Evolutionary conservation across 2,888 invertebrate genomes (phyloP), one percentile per base, ranked within the genome.

Genomic region (Nyleta sp.): DNA sequence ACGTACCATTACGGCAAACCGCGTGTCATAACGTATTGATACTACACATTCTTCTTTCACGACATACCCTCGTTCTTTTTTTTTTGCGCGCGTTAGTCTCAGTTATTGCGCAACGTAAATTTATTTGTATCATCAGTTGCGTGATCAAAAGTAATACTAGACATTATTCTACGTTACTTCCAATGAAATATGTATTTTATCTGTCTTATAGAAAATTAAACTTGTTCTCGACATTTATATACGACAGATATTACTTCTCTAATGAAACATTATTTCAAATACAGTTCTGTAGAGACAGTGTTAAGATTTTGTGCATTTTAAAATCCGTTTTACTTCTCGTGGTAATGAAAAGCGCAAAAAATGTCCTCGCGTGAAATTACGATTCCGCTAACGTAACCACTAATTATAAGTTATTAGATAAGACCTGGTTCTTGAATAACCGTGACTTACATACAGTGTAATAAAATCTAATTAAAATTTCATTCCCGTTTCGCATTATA

Each of bases 111-210:
- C 57, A 40, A 48, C 42, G 42, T 42, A 60, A 67, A 74, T 67
- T 67, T 67, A 67, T 74, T 53, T 74, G 74, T 74, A 67, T 67
- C 73, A 73, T 73, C 65, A 65, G 65, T 65, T 44, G 50, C 52
- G 65, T 65, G 65, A 52, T 65, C 59, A 50, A 40, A 64, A 73
- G 42, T 73, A 48, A 73, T 59, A 65, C 18, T 22, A 50, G n/a
- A 7, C 38, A 73, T 73, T 59, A 64, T 38, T 62, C 46, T 57
- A 17, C 48, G 33, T 64, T 72, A 59, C 38, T 48, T 40, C 17
- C 31, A 48, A 52, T 52, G 50, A 73, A 64, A 59, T 59, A 52
- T 65, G 38, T 20, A 35, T 50, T 52, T 60, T 8, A 33, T 53
- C 42, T 40, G n/a, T 33, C 13, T 42, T 42, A 17, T 40, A 40